Conservation (phyloP, 2,888 invertebrate species). For the Rutpela maculata region DNA sequence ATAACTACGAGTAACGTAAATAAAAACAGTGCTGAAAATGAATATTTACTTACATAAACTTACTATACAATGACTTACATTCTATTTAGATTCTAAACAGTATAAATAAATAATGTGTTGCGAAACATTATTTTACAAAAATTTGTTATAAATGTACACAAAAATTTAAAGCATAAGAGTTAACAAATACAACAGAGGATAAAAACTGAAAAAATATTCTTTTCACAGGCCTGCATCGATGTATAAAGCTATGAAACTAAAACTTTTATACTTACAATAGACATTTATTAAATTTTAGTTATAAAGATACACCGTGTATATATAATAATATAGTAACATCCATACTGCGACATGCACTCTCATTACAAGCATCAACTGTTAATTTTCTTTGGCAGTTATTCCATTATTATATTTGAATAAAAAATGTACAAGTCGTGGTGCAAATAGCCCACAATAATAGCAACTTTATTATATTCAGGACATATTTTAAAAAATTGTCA, state of each 20-base stretch:
- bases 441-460: constrained; percentile 2
- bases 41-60: constrained; percentile 65
- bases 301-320: constrained; percentile 49
- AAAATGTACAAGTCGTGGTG: constrained; percentile 50
- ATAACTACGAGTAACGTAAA: background rate
- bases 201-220: constrained; percentile 41
- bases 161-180: constrained; percentile 45
- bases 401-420: constrained; percentile 55
- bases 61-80: constrained; percentile 62
- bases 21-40: constrained; percentile 48
- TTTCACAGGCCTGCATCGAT: constrained; percentile 61
- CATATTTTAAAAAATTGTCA: background rate
- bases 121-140: constrained; percentile 56
- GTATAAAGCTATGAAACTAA: constrained; percentile 55
- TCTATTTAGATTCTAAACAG: constrained; percentile 35
- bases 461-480: background rate
- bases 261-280: constrained; percentile 44
- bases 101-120: constrained; percentile 42
- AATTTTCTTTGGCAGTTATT: constrained; percentile 66
- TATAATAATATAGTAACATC: constrained; percentile 46
- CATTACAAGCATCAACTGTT: constrained; percentile 60
- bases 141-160: constrained; percentile 49
- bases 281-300: constrained; percentile 50
- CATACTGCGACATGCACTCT: constrained; percentile 52
- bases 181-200: constrained; percentile 32